phyloP scores from a whole-genome alignment of 64 coral and sea anemone species.

The Stichodactyla mertensii region DNA sequence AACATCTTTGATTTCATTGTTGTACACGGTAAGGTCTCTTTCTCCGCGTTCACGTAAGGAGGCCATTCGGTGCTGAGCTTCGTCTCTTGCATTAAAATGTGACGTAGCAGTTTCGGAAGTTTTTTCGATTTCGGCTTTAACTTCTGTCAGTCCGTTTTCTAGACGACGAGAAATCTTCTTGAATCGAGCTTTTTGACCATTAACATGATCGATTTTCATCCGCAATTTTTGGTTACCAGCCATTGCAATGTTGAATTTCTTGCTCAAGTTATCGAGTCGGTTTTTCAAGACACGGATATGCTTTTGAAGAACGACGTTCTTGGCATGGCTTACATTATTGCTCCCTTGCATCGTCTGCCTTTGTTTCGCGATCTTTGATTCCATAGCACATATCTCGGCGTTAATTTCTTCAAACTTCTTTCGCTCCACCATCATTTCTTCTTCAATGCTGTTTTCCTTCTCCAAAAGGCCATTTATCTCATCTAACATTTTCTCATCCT shows the following conservation, averaged over 20 bases:
- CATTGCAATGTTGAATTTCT: conserved; percentile 76
- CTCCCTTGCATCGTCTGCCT: conserved; percentile 55
- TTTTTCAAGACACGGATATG: conserved; percentile 84
- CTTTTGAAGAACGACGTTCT: conserved; percentile 67
- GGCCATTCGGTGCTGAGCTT: conserved; percentile 91
- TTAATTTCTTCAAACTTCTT: conserved; percentile 35
- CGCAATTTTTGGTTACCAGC: conserved; percentile 58
- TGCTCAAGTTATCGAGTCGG: conserved; percentile 68
- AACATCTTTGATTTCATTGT: conserved; percentile 81
- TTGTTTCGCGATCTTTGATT: conserved; percentile 38
- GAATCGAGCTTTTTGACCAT: conserved; percentile 69
- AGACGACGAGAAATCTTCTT: conserved; percentile 54
- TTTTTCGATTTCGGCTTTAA: conserved; percentile 67
- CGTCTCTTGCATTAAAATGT: conserved; percentile 72
- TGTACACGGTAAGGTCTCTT: conserved; percentile 73
- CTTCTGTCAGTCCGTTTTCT: conserved; percentile 46
- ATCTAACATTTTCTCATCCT: conserved; percentile 62
- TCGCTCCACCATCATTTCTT: conserved; percentile 49
- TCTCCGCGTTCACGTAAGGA: conserved; percentile 76
- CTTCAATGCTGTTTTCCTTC: conserved; percentile 53
- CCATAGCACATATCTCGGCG: conserved; percentile 29
- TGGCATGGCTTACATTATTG: conserved; percentile 41
- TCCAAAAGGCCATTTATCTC: conserved; percentile 60
- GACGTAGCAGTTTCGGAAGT: conserved; percentile 70
- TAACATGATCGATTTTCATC: conserved; percentile 64